Evolutionary conservation across 2,113 vertebrate species (phyloP), one percentile per base, ranked within the genome.

Genomic region (Pluvianellus socialis): DNA sequence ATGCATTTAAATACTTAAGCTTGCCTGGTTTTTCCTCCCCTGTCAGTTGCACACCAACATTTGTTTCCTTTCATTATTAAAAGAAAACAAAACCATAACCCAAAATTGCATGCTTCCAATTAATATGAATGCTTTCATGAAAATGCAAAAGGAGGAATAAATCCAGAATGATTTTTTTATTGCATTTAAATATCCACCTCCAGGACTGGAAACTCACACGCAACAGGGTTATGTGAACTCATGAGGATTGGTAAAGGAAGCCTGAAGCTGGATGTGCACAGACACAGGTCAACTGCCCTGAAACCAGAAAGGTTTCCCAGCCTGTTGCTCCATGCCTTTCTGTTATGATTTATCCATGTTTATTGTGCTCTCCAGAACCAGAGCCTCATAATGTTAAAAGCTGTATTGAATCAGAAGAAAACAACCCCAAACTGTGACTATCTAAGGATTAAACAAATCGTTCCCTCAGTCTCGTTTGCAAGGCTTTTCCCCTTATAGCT

Each of bases 1-100:
- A 96, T 94, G 38, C 61, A 93, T 95, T 90, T 95, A 87, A 95
- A 92, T 95, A 84, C 89, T 96, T 95, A 76, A 83, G 61, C 63
- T 70, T 79, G 45, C 49, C 83, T 76, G 26, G 24, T 76, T 79
- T 80, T 92, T 59, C 52, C 15, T 77, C 55, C 75, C 32, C 45
- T 79, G 53, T 47, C 63, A 55, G 58, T 75, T 94, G 87, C 59
- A 88, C 91, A 93, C 53, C 81, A 79, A n/a, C 38, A 40, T 95
- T 97, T 95, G 45, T 86, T 97, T 95, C 45, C 44, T 96, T 95
- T 94, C 65, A 45, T 95, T 96, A 96, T 96, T 96, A 96, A 97
- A 96, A 95, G 92, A 94, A 96, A 97, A 96, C 93, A 96, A 91
- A 94, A 6, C 70, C 40, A 32, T 73, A 93, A 79, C 70, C 45